Evolutionary conservation across 2,113 vertebrate genomes (phyloP).

Genomic region (Oophaga pumilio): DNA sequence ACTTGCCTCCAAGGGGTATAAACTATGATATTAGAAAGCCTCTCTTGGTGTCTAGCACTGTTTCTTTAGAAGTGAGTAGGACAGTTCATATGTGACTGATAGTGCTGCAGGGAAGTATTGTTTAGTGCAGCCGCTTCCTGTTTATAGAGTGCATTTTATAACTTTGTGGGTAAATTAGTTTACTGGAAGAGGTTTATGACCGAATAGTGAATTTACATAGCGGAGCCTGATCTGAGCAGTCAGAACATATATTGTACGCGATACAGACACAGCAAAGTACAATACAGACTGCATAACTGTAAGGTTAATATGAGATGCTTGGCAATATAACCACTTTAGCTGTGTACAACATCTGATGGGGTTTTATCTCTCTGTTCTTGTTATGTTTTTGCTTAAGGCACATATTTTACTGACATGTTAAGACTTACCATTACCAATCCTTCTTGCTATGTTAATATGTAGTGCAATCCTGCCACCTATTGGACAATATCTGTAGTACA

Average conservation of each 20-base stretch:
- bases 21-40: too few species aligned
- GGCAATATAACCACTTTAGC: not conserved
- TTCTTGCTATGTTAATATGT: not conserved
- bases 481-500: conserved; percentile 24
- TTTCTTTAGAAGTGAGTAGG: too few species aligned
- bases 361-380: conserved; percentile 15
- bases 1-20: too few species aligned
- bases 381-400: conserved; percentile 10
- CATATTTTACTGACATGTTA: conserved; percentile 24
- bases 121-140: not conserved
- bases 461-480: conserved; percentile 39
- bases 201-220: too few species aligned
- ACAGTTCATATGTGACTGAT: too few species aligned
- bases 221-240: too few species aligned
- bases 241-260: not conserved
- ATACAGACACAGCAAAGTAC: not conserved
- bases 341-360: conserved; percentile 24
- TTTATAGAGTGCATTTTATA: not conserved
- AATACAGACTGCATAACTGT: not conserved
- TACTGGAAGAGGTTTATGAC: not conserved
- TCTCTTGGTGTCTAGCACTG: too few species aligned
- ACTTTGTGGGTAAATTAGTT: not conserved
- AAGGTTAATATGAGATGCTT: not conserved
- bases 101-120: not conserved
- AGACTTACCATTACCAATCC: not conserved